Conservation (phyloP, 2,113 vertebrate genomes). For the Caloenas nicobarica region DNA sequence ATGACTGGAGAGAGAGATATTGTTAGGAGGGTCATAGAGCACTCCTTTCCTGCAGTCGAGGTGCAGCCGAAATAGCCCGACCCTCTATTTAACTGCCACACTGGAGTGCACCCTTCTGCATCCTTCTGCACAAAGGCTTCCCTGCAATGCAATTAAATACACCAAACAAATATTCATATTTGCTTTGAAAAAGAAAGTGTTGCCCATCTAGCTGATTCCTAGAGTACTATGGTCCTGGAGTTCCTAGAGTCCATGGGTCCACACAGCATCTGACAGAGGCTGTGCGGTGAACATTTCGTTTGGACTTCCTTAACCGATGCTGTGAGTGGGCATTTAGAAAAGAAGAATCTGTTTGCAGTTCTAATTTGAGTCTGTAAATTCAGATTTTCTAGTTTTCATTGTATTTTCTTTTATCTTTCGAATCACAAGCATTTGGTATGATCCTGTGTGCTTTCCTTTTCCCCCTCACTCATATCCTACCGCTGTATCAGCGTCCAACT, state of each 20-base stretch:
- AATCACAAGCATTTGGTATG: background rate
- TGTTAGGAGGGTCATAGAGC: background rate
- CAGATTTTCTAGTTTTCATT: background rate
- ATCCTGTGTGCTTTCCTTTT: background rate
- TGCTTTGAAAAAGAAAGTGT: background rate
- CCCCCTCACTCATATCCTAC: background rate
- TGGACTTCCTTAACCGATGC: background rate
- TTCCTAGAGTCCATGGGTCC: background rate
- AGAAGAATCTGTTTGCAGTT: background rate
- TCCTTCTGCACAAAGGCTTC: background rate
- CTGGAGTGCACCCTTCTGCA: too few species aligned
- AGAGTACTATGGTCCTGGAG: background rate
- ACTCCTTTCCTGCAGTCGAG: background rate
- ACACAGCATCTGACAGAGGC: rapidly evolving
- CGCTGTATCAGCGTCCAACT: background rate
- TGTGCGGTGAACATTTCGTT: background rate
- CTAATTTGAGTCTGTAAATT: background rate
- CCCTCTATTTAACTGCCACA: background rate
- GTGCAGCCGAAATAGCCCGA: background rate
- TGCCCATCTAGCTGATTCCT: background rate
- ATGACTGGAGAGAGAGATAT: background rate
- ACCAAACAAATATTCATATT: background rate
- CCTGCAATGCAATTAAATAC: background rate
- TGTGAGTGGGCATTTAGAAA: background rate
- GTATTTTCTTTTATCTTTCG: background rate